A percentile compares a stretch with the other conserved stretches of the same genome.
phyloP scores from a whole-genome alignment of 2,113 vertebrate species.

The Triplophysa rosa region DNA sequence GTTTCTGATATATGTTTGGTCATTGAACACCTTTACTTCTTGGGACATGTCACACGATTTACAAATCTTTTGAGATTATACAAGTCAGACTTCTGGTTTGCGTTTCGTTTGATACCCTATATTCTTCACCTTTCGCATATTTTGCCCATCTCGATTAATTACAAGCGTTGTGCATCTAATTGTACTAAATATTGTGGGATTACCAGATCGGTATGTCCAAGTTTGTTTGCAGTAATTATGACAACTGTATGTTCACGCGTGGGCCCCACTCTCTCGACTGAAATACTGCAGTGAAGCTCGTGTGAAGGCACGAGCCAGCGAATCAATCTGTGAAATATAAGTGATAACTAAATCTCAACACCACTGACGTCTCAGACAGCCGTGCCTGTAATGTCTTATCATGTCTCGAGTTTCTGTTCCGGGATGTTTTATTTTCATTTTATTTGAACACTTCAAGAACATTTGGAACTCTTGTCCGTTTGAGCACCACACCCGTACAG shows the following conservation, averaged over 20 bases:
- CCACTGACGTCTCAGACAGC: conserved; percentile 7
- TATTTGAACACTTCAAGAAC: conserved; percentile 12
- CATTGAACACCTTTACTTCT: neutral
- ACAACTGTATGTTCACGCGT: conserved; percentile 43
- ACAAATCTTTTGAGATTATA: neutral
- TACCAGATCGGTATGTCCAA: neutral
- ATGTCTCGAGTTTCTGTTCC: conserved; percentile 3
- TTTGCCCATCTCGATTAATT: neutral
- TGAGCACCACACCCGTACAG: conserved; percentile 50
- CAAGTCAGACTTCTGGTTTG: neutral
- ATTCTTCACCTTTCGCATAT: neutral
- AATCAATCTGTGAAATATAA: conserved; percentile 22
- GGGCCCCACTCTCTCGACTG: conserved; percentile 63
- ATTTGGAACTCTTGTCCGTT: conserved; percentile 22
- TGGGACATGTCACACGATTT: conserved; percentile 1
- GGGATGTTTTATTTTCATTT: neutral
- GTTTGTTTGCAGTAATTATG: conserved; percentile 28
- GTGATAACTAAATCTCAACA: conserved; percentile 10
- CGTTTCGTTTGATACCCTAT: neutral
- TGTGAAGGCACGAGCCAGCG: conserved; percentile 38
- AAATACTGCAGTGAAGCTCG: conserved; percentile 74
- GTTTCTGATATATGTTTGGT: neutral
- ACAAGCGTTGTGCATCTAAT: neutral
- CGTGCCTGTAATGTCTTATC: conserved; percentile 1
- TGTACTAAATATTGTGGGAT: too few relatives aligned